Evolutionary conservation across 2,113 vertebrate species (phyloP).

Genomic region (Oriolus oriolus): DNA sequence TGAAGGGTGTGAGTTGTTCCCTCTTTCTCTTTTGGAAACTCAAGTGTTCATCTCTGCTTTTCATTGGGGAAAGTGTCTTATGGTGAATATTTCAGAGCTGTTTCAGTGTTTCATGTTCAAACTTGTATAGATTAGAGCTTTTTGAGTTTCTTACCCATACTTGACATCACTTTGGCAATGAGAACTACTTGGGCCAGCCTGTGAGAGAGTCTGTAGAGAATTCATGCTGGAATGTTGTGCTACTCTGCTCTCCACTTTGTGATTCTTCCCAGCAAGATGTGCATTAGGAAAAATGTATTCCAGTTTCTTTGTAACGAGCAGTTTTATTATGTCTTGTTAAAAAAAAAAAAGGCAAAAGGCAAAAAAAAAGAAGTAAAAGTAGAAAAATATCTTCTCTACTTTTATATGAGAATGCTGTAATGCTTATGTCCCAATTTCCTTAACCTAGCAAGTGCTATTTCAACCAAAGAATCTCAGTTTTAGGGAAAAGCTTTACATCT

Average conservation of each 20-base stretch:
- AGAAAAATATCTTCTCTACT: not conserved
- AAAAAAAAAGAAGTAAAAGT: not conserved
- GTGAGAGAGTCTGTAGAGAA: slow-evolving; percentile 9
- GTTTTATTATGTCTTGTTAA: not conserved
- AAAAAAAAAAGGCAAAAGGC: no score
- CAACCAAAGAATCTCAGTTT: not conserved
- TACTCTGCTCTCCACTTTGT: not conserved
- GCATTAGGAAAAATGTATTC: not conserved
- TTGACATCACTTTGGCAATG: slow-evolving; percentile 25
- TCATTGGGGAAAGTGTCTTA: not conserved
- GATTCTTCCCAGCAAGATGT: not conserved
- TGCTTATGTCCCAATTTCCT: not conserved
- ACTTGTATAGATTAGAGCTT: not conserved
- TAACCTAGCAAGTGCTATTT: not conserved
- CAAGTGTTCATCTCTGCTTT: not conserved
- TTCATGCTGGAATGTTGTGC: not conserved
- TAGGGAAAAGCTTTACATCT: not conserved
- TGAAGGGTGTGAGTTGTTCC: not conserved
- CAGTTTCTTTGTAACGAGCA: not conserved
- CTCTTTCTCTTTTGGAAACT: slow-evolving; percentile 3
- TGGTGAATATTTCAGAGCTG: not conserved
- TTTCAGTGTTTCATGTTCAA: not conserved
- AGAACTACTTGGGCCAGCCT: not conserved
- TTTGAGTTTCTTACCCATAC: not conserved
- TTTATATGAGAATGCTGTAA: not conserved